Evolutionary conservation across 2,888 invertebrate species (phyloP).

Genomic region (Drosophila paramelanica): DNA sequence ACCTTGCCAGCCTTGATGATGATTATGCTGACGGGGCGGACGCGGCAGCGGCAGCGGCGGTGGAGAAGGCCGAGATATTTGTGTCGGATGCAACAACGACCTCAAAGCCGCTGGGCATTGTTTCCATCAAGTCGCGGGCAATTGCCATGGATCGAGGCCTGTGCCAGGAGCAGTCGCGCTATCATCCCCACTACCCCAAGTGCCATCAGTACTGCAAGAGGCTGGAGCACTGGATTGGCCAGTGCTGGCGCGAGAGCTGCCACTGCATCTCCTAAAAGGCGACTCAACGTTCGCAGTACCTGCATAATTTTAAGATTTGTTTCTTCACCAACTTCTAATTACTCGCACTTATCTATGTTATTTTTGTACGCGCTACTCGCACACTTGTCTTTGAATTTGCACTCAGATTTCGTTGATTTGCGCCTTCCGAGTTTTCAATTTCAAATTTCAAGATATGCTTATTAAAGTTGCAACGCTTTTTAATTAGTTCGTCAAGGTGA

Average conservation of each 20-base stretch:
- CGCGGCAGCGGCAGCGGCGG: no score
- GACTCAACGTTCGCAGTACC: conserved; percentile 20
- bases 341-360: conserved; percentile 13
- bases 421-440: not conserved
- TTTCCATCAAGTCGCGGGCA: conserved; percentile 81
- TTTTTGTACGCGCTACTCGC: not conserved
- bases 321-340: conserved; percentile 12
- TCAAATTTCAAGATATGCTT: conserved; percentile 15
- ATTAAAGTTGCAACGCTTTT: conserved; percentile 43
- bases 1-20: not conserved
- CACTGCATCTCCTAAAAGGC: conserved; percentile 79
- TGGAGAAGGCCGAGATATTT: conserved; percentile 11
- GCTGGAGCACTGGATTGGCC: conserved; percentile 83
- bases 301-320: conserved; percentile 32
- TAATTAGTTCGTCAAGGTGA: not conserved
- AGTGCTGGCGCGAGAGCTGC: conserved; percentile 81
- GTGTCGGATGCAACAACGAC: conserved; percentile 42
- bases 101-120: conserved; percentile 51
- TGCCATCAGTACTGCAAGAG: conserved; percentile 81
- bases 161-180: conserved; percentile 75
- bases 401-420: conserved; percentile 14
- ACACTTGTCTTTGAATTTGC: conserved; percentile 2
- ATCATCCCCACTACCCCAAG: conserved; percentile 81
- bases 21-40: no score
- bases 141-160: conserved; percentile 78